phyloP scores from a whole-genome alignment of 2,113 vertebrate species.

The Microcebus ravelobensis region DNA sequence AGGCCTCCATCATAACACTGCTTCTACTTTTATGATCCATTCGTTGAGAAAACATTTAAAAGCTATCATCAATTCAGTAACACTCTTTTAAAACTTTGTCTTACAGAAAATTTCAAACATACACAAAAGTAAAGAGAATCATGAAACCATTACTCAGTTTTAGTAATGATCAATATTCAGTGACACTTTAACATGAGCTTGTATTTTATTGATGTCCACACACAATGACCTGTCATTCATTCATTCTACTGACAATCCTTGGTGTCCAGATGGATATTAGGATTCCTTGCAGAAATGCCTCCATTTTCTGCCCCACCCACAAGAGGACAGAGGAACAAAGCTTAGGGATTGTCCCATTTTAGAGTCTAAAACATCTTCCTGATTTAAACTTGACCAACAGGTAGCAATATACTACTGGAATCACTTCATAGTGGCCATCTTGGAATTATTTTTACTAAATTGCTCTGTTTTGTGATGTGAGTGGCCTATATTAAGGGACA shows the following conservation, averaged over 20 bases:
- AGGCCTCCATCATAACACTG: not conserved
- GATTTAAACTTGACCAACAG: constrained; percentile 1
- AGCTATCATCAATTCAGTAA: constrained; percentile 9
- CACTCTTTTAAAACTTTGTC: not conserved
- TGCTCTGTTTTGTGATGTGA: constrained; percentile 6
- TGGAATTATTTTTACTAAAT: not conserved
- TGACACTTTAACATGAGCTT: constrained; percentile 22
- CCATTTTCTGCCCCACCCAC: constrained; percentile 6
- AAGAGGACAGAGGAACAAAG: not conserved
- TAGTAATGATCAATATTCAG: not conserved
- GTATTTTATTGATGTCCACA: not conserved
- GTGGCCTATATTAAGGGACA: not conserved
- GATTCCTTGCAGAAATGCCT: constrained; percentile 11
- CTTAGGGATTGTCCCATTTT: not conserved
- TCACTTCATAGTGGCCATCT: not conserved
- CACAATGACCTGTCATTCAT: not conserved
- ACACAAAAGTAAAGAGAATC: constrained; percentile 12
- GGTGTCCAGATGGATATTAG: not conserved
- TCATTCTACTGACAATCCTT: not conserved
- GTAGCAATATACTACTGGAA: not conserved
- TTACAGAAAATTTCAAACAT: constrained; percentile 33
- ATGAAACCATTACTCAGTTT: not conserved
- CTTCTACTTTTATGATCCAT: not conserved
- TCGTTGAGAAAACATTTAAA: constrained; percentile 13
- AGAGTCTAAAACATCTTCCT: constrained; percentile 9